Evolutionary conservation across 2,113 vertebrate genomes (phyloP).

Genomic region (Epinephelus lanceolatus): DNA sequence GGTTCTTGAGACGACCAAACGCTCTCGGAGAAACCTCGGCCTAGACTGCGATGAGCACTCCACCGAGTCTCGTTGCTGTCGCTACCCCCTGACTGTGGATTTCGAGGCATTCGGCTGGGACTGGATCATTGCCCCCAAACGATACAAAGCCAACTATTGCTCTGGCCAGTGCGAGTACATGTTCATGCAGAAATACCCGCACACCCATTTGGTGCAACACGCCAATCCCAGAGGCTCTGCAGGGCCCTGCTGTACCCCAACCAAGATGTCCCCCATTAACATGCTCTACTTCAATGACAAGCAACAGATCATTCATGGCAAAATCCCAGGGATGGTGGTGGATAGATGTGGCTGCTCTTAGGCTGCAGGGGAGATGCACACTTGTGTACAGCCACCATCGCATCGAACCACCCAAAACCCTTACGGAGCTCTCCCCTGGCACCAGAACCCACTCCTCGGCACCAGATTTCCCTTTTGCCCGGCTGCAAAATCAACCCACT

Average conservation of each 20-base stretch:
- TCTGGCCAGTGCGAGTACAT: conserved; percentile 99
- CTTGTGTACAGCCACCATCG: conserved; percentile 68
- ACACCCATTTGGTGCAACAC: conserved; percentile 98
- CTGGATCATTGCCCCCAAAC: conserved; percentile 99
- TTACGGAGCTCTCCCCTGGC: conserved; percentile 71
- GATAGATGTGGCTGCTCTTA: conserved; percentile 98
- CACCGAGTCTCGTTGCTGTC: conserved; percentile 96
- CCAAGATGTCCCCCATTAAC: conserved; percentile 99
- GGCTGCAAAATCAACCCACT: conserved; percentile 69
- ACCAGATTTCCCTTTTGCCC: conserved; percentile 75
- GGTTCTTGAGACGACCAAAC: conserved; percentile 96
- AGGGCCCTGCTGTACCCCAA: conserved; percentile 97
- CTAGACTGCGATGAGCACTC: conserved; percentile 98
- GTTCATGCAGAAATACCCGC: conserved; percentile 99
- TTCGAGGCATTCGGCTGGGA: conserved; percentile 99
- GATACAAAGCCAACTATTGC: conserved; percentile 99
- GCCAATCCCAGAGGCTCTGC: conserved; percentile 96
- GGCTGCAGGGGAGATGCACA: conserved; percentile 66
- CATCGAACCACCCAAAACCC: conserved; percentile 70
- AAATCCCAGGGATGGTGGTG: conserved; percentile 99
- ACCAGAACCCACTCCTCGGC: conserved; percentile 72
- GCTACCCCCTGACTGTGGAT: conserved; percentile 97
- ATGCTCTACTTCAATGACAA: conserved; percentile 99
- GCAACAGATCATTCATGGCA: conserved; percentile 99
- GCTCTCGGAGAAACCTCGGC: conserved; percentile 94